Evolutionary conservation across 2,113 vertebrate species (phyloP), one percentile per base, ranked within the genome.

Genomic region (Telmatochromis brachygnathus): DNA sequence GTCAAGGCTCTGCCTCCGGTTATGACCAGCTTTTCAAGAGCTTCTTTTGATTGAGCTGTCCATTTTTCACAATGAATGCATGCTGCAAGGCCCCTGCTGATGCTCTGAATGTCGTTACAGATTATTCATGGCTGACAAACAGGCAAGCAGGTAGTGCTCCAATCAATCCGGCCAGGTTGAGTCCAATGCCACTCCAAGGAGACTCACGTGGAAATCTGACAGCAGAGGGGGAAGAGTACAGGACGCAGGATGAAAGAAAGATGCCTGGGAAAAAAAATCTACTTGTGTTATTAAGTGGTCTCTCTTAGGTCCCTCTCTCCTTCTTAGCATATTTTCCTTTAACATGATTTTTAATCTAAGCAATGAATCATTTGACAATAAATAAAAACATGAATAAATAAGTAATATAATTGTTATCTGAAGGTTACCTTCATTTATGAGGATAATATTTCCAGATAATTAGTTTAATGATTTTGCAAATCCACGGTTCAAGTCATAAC

Each of bases 71-170:
- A 90, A 93, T 94, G 88, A 92, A 93, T 93, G 90, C 86, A 60
- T 12, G 33, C 84, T 87, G 94, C 96, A 94, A 95, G 95, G 95
- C 93, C 95, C 89, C 91, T 6, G 85, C 92, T 88, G 70, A 91
- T 86, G 91, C 92, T 58, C 85, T 28, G 87, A 89, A 91, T 92
- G 93, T 94, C 93, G 87, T 93, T 96, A 93, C 90, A 93, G 94
- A 96, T 95, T 95, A 95, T 95, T 96, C 94, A 96, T 95, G 94
- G 94, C 92, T 94, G 94, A 93, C 92, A 95, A 95, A 94, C 94
- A 92, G 89, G 89, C 82, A 82, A 86, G 84, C 90, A 93, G 91
- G 93, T 93, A 92, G 88, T n/a, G 88, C 88, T 87, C 95, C 92
- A 94, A 96, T 96, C 95, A 95, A 94, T 96, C 94, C 87, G 30